phyloP scores from a whole-genome alignment of 2,113 vertebrate genomes.

The Heterotilapia buettikoferi region DNA sequence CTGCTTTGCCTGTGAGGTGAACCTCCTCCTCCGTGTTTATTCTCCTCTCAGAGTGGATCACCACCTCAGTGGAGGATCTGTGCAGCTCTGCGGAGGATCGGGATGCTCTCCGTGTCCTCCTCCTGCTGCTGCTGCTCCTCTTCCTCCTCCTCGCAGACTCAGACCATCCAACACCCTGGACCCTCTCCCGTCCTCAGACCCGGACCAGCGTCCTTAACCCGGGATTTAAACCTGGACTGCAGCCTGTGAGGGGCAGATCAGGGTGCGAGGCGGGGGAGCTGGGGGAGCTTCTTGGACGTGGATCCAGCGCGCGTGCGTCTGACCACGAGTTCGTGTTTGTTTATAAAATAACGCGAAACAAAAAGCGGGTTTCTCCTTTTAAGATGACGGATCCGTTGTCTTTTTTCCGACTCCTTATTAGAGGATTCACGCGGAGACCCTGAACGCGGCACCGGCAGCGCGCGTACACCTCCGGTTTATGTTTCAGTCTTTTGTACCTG shows the following conservation, averaged over 20 bases:
- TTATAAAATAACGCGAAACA: background rate
- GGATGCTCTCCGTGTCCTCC: conserved; percentile 21
- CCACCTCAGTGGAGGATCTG: background rate
- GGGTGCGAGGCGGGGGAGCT: background rate
- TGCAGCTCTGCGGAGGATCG: conserved; percentile 28
- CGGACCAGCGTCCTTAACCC: background rate
- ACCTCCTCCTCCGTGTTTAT: background rate
- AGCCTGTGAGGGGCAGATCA: background rate
- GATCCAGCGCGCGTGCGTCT: background rate
- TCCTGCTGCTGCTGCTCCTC: background rate
- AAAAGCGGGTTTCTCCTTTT: background rate
- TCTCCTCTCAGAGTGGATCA: background rate
- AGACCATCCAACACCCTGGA: background rate
- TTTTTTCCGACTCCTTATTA: background rate
- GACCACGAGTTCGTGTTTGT: conserved; percentile 18
- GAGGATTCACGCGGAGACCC: background rate
- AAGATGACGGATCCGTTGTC: background rate
- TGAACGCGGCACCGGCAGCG: background rate
- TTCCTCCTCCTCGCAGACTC: background rate
- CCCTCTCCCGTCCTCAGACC: background rate
- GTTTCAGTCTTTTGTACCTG: background rate
- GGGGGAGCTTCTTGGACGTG: background rate
- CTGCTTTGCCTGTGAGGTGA: background rate
- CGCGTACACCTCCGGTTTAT: background rate
- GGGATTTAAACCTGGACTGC: background rate